Evolutionary conservation across 1,140 invertebrate genomes (phyloP).

Genomic region (Magallana gigas): DNA sequence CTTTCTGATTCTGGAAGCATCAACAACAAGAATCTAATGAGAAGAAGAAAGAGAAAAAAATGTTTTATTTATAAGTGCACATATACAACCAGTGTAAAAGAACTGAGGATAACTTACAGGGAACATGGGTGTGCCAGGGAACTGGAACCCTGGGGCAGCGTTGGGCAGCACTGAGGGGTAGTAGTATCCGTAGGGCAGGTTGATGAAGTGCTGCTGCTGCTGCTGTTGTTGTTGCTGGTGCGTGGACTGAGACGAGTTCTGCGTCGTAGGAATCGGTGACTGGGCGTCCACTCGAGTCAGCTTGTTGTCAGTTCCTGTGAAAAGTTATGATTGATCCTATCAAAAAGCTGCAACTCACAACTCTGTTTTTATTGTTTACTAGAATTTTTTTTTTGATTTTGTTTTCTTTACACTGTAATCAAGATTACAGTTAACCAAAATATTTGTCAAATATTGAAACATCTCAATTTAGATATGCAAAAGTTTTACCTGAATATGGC

Average conservation of each 20-base stretch:
- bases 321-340: not conserved
- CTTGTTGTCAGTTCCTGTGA: slow-evolving; percentile 80
- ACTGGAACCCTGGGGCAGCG: slow-evolving; percentile 83
- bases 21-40: too few relatives aligned
- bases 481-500: slow-evolving; percentile 84
- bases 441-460: too few relatives aligned
- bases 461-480: too few relatives aligned
- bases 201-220: slow-evolving; percentile 79
- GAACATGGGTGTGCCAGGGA: slow-evolving; percentile 82
- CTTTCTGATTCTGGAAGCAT: too few relatives aligned
- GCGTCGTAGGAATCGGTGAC: slow-evolving; percentile 87
- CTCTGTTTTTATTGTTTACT: not conserved
- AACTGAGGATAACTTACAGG: slow-evolving; percentile 68
- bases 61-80: too few relatives aligned
- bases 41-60: too few relatives aligned
- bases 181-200: slow-evolving; percentile 86
- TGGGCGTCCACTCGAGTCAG: slow-evolving; percentile 90
- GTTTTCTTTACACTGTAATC: too few relatives aligned
- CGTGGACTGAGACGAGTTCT: slow-evolving; percentile 83
- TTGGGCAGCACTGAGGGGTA: slow-evolving; percentile 82
- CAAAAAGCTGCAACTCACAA: not conserved
- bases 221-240: slow-evolving; percentile 52
- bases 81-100: too few relatives aligned
- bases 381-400: too few relatives aligned
- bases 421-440: too few relatives aligned